phyloP scores from a whole-genome alignment of 1,140 invertebrate species.

The Drosophila nigromelanica region DNA sequence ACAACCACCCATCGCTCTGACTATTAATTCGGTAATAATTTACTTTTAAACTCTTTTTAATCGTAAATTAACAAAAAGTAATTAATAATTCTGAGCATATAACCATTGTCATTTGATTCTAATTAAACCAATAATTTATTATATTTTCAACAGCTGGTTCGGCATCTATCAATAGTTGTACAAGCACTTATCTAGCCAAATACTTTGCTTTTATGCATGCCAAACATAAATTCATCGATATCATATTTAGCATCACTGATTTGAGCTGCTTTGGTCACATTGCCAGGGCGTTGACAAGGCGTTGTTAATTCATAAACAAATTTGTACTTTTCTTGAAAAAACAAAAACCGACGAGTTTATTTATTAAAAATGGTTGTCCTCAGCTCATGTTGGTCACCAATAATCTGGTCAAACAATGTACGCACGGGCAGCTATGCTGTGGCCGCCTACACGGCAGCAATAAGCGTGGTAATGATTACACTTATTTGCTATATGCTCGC shows the following conservation, averaged over 20 bases:
- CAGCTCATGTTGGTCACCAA: slow-evolving; percentile 93
- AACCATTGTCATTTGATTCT: too few relatives aligned
- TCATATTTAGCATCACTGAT: slow-evolving; percentile 6
- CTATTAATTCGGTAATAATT: too few relatives aligned
- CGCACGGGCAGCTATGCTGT: slow-evolving; percentile 90
- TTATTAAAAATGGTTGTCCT: slow-evolving; percentile 87
- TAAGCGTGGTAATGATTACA: slow-evolving; percentile 90
- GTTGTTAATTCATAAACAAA: slow-evolving; percentile 14
- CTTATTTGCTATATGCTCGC: slow-evolving; percentile 90
- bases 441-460: slow-evolving; percentile 90
- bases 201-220: too few relatives aligned
- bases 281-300: slow-evolving; percentile 48
- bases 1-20: too few relatives aligned
- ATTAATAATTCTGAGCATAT: too few relatives aligned
- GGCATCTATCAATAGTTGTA: too few relatives aligned
- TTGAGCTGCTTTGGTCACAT: slow-evolving; percentile 15
- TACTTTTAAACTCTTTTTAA: too few relatives aligned
- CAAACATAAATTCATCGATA: slow-evolving; percentile 5
- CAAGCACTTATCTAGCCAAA: too few relatives aligned
- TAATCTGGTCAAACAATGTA: slow-evolving; percentile 91
- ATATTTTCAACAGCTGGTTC: too few relatives aligned
- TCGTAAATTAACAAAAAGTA: too few relatives aligned
- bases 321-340: slow-evolving; percentile 25
- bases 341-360: background rate
- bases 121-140: too few relatives aligned